Conservation (phyloP, 1,140 invertebrate species). For the Drosophila littoralis region DNA sequence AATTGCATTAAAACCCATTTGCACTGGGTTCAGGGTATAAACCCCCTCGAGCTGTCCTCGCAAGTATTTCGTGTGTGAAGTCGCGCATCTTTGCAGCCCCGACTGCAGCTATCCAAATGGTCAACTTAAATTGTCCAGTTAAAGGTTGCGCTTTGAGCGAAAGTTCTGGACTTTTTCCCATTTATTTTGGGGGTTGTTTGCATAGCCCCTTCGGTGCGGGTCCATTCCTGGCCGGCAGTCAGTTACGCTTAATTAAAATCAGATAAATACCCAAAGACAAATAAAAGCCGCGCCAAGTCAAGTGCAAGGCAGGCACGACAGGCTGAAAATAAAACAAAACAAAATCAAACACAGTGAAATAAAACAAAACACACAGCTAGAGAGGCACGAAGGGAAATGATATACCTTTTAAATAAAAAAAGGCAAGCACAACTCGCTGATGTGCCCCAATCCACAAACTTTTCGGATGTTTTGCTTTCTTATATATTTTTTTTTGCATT, state of each 20-base stretch:
- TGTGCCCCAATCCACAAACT: neutral
- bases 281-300: slow-evolving; percentile 48
- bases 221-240: slow-evolving; percentile 26
- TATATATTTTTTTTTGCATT: slow-evolving; percentile 14
- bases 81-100: neutral
- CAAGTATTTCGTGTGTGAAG: neutral
- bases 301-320: slow-evolving; percentile 26
- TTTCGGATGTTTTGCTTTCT: slow-evolving; percentile 1
- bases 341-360: neutral
- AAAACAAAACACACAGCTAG: slow-evolving; percentile 13
- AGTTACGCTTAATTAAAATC: slow-evolving; percentile 63
- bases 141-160: neutral
- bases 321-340: slow-evolving; percentile 17
- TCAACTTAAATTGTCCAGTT: neutral
- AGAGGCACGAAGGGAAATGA: slow-evolving; percentile 20
- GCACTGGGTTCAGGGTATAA: too few relatives aligned
- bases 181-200: neutral
- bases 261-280: slow-evolving; percentile 64
- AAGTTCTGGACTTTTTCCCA: neutral
- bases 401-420: slow-evolving; percentile 38
- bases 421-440: slow-evolving; percentile 15
- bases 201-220: neutral
- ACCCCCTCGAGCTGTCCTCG: neutral
- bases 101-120: neutral
- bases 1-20: too few relatives aligned